Conservation (phyloP, 2,113 vertebrate species). For the Elephas maximus region DNA sequence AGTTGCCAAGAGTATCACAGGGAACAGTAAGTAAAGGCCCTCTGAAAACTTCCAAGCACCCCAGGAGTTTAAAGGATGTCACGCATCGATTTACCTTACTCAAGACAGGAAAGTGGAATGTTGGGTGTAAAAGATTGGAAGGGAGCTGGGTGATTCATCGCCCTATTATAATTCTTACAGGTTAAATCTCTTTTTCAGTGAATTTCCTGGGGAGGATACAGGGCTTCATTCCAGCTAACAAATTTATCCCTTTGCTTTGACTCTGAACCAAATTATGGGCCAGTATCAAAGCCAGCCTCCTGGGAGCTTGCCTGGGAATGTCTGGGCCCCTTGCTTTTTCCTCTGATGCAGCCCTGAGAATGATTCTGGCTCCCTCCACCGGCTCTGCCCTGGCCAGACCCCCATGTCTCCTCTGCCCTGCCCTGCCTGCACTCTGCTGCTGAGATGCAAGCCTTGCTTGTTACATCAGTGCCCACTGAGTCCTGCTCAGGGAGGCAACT, state of each 20-base stretch:
- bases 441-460: neutral
- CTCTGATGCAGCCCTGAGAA: neutral
- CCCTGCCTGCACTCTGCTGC: neutral
- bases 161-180: neutral
- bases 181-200: constrained; percentile 28
- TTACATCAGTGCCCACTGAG: neutral
- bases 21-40: neutral
- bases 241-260: constrained; percentile 49
- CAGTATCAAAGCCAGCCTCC: constrained; percentile 43
- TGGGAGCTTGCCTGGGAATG: neutral
- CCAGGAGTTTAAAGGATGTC: neutral
- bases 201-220: constrained; percentile 48
- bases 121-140: neutral
- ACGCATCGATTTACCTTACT: neutral
- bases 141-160: neutral
- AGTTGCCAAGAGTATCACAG: neutral
- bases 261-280: constrained; percentile 33
- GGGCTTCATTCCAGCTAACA: neutral
- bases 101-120: neutral
- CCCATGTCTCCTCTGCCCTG: too few species aligned
- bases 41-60: constrained; percentile 7
- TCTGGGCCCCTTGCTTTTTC: neutral
- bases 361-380: accelerated
- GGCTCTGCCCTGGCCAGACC: neutral
- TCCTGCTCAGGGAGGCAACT: neutral